phyloP scores from a whole-genome alignment of 2,888 invertebrate species.

The Dioctria linearis region DNA sequence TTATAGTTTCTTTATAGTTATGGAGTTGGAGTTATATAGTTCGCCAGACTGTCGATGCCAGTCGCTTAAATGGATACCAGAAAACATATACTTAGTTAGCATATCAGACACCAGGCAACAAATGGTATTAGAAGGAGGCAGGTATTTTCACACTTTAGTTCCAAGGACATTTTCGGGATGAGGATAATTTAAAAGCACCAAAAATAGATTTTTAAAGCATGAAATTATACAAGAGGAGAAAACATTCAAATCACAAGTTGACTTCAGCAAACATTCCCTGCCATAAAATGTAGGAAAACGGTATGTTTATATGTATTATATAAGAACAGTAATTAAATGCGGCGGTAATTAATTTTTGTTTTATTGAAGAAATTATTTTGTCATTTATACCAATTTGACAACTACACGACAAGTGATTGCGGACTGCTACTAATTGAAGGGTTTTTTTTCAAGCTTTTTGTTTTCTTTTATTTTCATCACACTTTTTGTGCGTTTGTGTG shows the following conservation, averaged over 20 bases:
- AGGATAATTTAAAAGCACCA: background rate
- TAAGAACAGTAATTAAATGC: too few relatives aligned
- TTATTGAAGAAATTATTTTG: constrained; percentile 46
- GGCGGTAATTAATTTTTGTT: background rate
- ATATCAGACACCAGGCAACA: constrained; percentile 13
- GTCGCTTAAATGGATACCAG: constrained; percentile 23
- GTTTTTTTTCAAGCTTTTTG: background rate
- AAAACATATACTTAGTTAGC: background rate
- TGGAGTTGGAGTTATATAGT: background rate
- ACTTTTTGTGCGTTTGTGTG: background rate
- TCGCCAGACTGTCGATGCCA: constrained; percentile 7
- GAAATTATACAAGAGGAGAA: too few relatives aligned
- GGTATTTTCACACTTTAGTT: constrained; percentile 26
- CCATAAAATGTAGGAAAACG: too few relatives aligned
- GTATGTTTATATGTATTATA: too few relatives aligned
- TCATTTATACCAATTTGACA: constrained; percentile 51
- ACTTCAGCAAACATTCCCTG: too few relatives aligned
- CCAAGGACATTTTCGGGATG: constrained; percentile 32
- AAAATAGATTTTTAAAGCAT: background rate
- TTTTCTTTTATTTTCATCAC: background rate
- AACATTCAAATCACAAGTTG: too few relatives aligned
- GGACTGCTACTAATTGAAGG: constrained; percentile 22
- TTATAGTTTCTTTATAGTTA: too few relatives aligned
- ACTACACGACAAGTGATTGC: constrained; percentile 17
- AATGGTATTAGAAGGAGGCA: background rate